Base-by-base conservation (phyloP, 2,888 invertebrate genomes). In the Alloplasta piceator region DNA sequence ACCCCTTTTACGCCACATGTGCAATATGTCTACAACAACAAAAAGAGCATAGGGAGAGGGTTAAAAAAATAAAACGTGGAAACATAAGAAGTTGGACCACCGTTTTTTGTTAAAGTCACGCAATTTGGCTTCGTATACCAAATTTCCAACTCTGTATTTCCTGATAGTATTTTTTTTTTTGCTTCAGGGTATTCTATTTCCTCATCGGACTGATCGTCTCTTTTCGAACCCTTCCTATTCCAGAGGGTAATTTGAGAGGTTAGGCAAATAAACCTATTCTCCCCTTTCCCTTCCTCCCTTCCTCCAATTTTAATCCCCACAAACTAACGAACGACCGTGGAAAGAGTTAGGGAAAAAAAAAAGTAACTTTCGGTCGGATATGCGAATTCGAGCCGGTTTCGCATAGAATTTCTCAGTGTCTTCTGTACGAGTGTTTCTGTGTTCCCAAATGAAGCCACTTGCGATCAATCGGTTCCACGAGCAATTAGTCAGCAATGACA, bases 391-490 rank as follows among this genome's bases (percentile, higher is more conserved):
- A 80, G 46, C 67, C 77, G 77, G 72, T 52, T 38, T 26, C 63
- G 7, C 66, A 66, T 71, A 77, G 72, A 43, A 64, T 77, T 56
- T 61, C 50, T 26, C 60, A 14, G 52, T 39, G 66, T 26, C 39
- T 74, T 41, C 26, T 52, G 16, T 26, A 3, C 7, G n/a, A 1
- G 1, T 10, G 26, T 36, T 26, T n/a, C n/a, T 7, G 26, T 5
- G 6, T 41, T 5, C 1, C n/a, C 41, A 26, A 14, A 38, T 52
- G 12, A 73, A 55, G 41, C 46, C 72, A 50, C 26, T 16, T 43
- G 50, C 80, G 82, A 85, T 85, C 83, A 83, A 73, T 71, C 80
- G 82, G 75, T 79, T 84, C 76, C 71, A 36, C 71, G 78, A 64
- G 76, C 84, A 84, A 84, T 84, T 82, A 78, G 76, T 43, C 63